Percentiles rank a stretch among this genome's conserved stretches.
phyloP scores from a whole-genome alignment of 2,797 vertebrate genomes.

The Agapornis canus region DNA sequence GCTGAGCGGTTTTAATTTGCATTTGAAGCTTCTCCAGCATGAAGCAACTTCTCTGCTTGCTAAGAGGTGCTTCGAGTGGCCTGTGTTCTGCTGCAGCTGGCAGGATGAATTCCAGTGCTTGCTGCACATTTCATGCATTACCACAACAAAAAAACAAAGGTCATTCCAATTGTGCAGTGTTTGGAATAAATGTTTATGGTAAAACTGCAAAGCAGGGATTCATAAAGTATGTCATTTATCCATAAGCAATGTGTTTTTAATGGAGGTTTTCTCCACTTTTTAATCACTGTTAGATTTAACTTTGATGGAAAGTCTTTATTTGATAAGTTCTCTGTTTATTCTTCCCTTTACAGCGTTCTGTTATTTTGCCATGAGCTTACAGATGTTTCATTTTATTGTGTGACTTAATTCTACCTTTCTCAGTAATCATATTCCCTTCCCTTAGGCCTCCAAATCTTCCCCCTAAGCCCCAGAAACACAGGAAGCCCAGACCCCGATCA shows the following conservation, averaged over 20 bases:
- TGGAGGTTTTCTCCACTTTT: neutral
- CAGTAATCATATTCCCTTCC: constrained; percentile 81
- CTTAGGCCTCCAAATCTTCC: constrained; percentile 90
- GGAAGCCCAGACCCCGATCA: constrained; percentile 89
- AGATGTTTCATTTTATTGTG: constrained; percentile 58
- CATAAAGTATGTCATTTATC: neutral
- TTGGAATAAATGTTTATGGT: neutral
- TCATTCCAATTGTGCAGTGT: neutral
- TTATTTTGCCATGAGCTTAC: constrained; percentile 49
- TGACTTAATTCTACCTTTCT: constrained; percentile 70
- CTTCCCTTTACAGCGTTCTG: neutral
- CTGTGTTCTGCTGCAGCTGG: neutral
- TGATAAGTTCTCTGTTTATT: neutral
- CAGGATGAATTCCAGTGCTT: constrained; percentile 14
- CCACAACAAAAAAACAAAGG: neutral
- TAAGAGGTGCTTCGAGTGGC: neutral
- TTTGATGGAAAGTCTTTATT: neutral
- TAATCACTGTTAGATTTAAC: neutral
- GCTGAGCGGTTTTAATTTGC: constrained; percentile 15
- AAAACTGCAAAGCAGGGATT: neutral
- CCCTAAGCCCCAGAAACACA: constrained; percentile 88
- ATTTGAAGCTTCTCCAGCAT: constrained; percentile 1
- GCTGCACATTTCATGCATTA: neutral
- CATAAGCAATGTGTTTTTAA: neutral
- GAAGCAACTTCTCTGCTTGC: constrained; percentile 17